Percentiles rank a stretch among this genome's conserved stretches.
Conservation (phyloP, 1,140 invertebrate genomes). For the Limonius californicus region DNA sequence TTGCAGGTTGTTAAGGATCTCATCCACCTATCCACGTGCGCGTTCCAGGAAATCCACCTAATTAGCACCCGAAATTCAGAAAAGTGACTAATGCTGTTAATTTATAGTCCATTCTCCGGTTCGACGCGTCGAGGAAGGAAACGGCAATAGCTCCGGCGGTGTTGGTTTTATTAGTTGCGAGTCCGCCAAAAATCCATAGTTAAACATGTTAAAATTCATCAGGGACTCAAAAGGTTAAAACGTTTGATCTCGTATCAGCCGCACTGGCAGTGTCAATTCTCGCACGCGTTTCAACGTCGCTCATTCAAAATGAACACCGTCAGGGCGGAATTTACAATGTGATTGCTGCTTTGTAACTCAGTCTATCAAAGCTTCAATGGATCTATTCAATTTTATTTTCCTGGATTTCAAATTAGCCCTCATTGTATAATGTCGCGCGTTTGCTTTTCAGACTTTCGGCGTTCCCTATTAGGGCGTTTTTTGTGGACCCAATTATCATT, state of each 20-base stretch:
- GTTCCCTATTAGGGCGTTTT: constrained; percentile 18
- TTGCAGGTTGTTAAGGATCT: constrained; percentile 13
- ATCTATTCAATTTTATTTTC: constrained; percentile 35
- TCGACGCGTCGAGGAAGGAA: neutral
- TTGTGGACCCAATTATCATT: constrained; percentile 18
- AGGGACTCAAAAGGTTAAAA: neutral
- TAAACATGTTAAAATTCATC: neutral
- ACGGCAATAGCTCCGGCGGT: no score
- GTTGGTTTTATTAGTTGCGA: no score
- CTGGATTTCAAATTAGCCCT: constrained; percentile 42
- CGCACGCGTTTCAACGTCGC: constrained; percentile 36
- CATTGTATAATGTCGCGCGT: constrained; percentile 32
- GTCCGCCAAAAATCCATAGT: no score
- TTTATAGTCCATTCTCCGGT: neutral
- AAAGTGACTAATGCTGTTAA: neutral
- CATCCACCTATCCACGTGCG: constrained; percentile 11
- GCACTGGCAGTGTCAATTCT: constrained; percentile 2
- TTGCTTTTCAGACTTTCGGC: constrained; percentile 10
- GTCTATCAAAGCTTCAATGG: constrained; percentile 35
- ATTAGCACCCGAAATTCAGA: constrained; percentile 9
- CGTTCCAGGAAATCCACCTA: constrained; percentile 19
- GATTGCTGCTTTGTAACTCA: constrained; percentile 39
- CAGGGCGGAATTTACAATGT: constrained; percentile 44
- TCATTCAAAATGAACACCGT: constrained; percentile 38
- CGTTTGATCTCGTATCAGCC: neutral